Percentiles rank a stretch among this genome's conserved stretches.
Evolutionary conservation across 2,888 invertebrate species (phyloP).

Genomic region (Caenorhabditis panamensis): DNA sequence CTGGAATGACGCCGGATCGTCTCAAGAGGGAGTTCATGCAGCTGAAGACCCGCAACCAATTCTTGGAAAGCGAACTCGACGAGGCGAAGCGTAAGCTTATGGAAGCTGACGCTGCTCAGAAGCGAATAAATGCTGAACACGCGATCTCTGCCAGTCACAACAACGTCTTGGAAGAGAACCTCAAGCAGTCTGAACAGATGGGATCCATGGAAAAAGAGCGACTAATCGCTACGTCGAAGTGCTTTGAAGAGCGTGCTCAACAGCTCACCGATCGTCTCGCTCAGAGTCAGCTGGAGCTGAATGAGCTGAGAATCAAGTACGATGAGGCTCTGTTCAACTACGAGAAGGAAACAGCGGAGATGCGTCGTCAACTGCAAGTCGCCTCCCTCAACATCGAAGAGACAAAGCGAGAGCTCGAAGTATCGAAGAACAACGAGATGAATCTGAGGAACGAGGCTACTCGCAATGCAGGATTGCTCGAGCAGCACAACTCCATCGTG

Average conservation of each 20-base stretch:
- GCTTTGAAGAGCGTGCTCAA: constrained; percentile 45
- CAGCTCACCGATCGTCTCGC: constrained; percentile 29
- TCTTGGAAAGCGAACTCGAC: constrained; percentile 68
- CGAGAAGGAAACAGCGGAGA: constrained; percentile 38
- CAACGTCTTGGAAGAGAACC: constrained; percentile 62
- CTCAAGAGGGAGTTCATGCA: constrained; percentile 68
- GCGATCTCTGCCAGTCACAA: constrained; percentile 48
- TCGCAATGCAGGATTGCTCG: constrained; percentile 13
- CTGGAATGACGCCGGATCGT: constrained; percentile 68
- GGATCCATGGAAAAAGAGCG: constrained; percentile 60
- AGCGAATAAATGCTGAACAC: constrained; percentile 57
- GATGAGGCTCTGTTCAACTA: constrained; percentile 21
- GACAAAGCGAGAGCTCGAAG: constrained; percentile 18
- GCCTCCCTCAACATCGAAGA: constrained; percentile 27
- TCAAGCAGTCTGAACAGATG: constrained; percentile 64
- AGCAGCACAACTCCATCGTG: constrained; percentile 37
- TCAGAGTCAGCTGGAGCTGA: constrained; percentile 25
- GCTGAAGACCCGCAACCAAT: constrained; percentile 66
- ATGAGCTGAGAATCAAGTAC: constrained; percentile 14
- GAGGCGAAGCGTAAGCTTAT: constrained; percentile 63
- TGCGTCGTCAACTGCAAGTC: constrained; percentile 45
- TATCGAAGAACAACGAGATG: constrained; percentile 13
- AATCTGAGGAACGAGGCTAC: constrained; percentile 26
- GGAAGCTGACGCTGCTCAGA: constrained; percentile 55
- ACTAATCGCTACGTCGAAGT: constrained; percentile 49